Evolutionary conservation across 2,888 invertebrate genomes (phyloP), one percentile per base, ranked within the genome.

Genomic region (Agriopis marginaria): DNA sequence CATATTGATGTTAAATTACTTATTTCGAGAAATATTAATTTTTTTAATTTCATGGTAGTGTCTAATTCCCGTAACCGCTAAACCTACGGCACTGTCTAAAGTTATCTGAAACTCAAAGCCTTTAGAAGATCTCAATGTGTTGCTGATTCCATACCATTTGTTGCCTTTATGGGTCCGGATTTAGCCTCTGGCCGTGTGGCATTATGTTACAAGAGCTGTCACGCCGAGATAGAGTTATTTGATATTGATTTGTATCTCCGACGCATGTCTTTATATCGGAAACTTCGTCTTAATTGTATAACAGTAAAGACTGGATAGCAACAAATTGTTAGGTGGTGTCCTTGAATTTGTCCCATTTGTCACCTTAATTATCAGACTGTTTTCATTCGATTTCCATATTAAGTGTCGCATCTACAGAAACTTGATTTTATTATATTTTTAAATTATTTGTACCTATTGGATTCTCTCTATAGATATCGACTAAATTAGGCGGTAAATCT

Each of bases 81-180:
- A n/a, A 60, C 8, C 54, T 68, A 44, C 40, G 40, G 2, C 56
- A 65, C 69, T 69, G 69, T 40, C 8, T 60, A 39, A 9, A 51
- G 44, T 39, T 64, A 63, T 60, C 32, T 49, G 17, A 40, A 17
- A 47, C 12, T 61, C 11, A 40, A 56, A 62, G 23, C 61, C 44
- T 9, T 63, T 49, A 67, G 71, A 62, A 79, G 72, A 77, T 76
- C 81, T 85, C 87, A 88, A 89, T 89, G 87, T 87, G 83, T 84
- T 81, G 78, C 83, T 86, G 87, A 91, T 89, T 84, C 81, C 79
- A 86, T 86, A 82, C 80, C 78, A 85, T 88, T 87, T 81, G 80
- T 75, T 78, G 76, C 79, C 71, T 84, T 79, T 81, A 86, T 83
- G 72, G 80, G 77, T 64, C 74, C 72, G 70, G 77, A 76, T 77